Evolutionary conservation across 1,140 invertebrate genomes (phyloP), one percentile per base, ranked within the genome.

Genomic region (Thaumetopoea pityocampa): DNA sequence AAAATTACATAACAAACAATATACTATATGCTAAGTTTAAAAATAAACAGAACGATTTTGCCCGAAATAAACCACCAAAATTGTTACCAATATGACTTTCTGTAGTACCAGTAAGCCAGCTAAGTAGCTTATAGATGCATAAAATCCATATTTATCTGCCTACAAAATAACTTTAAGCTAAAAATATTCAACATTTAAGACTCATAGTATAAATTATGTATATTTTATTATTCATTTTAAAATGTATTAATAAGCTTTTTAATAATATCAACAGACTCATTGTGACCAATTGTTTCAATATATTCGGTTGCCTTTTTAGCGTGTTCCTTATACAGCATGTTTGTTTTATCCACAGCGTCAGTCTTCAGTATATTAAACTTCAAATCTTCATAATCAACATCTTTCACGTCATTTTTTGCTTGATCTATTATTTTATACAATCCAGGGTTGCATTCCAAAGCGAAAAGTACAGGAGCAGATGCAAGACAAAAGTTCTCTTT

Each of bases 381-480:
- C 88, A 50, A 93, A 77, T 59, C 90, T 81, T 87, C 86, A 80
- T 91, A 92, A 69, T 93, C 88, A 1, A 93, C 89, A 52, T 91
- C 88, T 14, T 90, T 83, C 2, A 93, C 87, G 36, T 89, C 89
- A 52, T 90, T 87, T 41, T 87, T 85, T 1, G 90, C 90, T 66
- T 90, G 89, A 52, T 91, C 87, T 23, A 93, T 91, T 59, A 91
- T 87, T 15, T 86, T 83, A 46, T 92, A 89, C 30, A 93, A 81
- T 7, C 87, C 85, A 3, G 89, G 90, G 64, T 93, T 89, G 26
- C 89, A 78, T 74, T 93, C 88, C 24, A 94, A 79, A 50, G 93
- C 91, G 44, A 94, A 92, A 58, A 96, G 88, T 2, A 95, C 89
- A 4, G 94, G 94, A 23, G 93, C 92, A 40, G 91, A 92, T 5